Percentiles rank a stretch among this genome's conserved stretches.
phyloP scores from a whole-genome alignment of 2,797 vertebrate species.

The Mus caroli region DNA sequence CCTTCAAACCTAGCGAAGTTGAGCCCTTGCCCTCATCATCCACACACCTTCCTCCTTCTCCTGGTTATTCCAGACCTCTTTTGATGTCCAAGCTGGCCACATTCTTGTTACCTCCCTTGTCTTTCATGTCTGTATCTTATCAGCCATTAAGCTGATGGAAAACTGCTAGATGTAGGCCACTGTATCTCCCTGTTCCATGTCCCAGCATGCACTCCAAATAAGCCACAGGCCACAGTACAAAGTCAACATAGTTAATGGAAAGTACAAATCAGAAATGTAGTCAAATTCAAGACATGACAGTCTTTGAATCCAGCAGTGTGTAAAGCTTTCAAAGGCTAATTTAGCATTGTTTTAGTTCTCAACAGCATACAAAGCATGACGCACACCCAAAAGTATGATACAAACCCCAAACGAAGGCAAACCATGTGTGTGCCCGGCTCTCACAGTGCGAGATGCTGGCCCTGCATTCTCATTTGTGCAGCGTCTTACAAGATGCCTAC shows the following conservation, averaged over 20 bases:
- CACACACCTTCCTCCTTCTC: not conserved
- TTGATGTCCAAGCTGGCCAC: not conserved
- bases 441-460: not conserved
- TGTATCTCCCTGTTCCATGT: not conserved
- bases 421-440: not conserved
- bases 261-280: slow-evolving; percentile 38
- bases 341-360: not conserved
- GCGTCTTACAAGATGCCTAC: not conserved
- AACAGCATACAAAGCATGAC: not conserved
- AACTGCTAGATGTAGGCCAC: not conserved
- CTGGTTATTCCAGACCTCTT: not conserved
- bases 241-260: not conserved
- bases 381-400: not conserved
- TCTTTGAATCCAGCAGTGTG: not conserved
- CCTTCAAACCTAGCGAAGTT: not conserved
- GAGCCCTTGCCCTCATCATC: not conserved
- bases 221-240: not conserved
- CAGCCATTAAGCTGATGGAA: not conserved
- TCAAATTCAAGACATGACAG: not conserved
- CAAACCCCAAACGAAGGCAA: not conserved
- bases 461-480: too few species aligned
- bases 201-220: not conserved
- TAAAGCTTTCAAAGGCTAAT: not conserved
- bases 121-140: not conserved
- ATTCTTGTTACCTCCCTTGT: not conserved